A percentile compares a stretch with the other conserved stretches of the same genome.
phyloP scores from a whole-genome alignment of 1,140 invertebrate species.

The Drosophila littoralis region DNA sequence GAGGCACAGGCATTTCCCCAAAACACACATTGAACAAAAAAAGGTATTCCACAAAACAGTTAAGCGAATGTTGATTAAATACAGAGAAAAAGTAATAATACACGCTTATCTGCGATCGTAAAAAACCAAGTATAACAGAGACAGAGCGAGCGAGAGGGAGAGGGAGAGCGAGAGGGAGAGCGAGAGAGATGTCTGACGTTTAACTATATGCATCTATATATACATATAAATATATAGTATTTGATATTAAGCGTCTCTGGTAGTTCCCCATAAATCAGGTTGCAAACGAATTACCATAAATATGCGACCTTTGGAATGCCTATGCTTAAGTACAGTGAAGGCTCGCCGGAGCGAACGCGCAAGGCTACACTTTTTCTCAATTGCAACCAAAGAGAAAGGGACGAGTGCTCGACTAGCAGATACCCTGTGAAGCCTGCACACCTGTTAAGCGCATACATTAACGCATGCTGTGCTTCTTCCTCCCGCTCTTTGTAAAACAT shows the following conservation, averaged over 20 bases:
- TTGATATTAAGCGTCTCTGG: neutral
- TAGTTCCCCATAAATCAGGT: neutral
- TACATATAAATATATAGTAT: neutral
- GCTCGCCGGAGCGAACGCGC: too few relatives aligned
- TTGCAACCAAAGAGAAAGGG: too few relatives aligned
- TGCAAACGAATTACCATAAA: slow-evolving; percentile 3
- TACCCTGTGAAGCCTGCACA: too few relatives aligned
- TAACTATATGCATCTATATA: neutral
- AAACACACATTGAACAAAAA: too few relatives aligned
- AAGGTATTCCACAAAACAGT: too few relatives aligned
- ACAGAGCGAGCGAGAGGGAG: neutral
- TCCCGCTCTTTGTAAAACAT: too few relatives aligned
- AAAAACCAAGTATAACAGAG: neutral
- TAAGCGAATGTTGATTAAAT: neutral
- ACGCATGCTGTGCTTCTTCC: too few relatives aligned
- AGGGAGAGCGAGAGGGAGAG: neutral
- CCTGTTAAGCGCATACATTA: too few relatives aligned
- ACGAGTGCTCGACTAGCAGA: too few relatives aligned
- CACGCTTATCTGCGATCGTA: too few relatives aligned
- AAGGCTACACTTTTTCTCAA: too few relatives aligned
- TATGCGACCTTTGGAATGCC: slow-evolving; percentile 3
- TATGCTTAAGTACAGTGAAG: too few relatives aligned
- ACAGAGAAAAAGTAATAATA: neutral
- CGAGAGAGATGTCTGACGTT: neutral
- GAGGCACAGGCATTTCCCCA: neutral